Base-by-base conservation (phyloP, 2,113 vertebrate genomes). In the Proterorhinus semilunaris region DNA sequence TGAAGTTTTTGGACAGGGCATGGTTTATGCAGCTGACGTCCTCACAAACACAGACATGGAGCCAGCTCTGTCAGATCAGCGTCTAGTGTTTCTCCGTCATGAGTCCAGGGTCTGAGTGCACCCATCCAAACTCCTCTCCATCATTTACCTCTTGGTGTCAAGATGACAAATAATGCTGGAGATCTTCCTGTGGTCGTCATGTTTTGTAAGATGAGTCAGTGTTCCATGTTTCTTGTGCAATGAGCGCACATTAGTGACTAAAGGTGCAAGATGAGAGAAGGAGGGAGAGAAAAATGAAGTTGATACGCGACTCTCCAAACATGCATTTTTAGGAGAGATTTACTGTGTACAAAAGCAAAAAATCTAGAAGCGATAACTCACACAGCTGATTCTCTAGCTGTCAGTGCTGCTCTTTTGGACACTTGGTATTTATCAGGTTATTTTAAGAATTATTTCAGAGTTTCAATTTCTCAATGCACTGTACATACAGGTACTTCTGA, bases 391-490 rank as follows among this genome's bases (percentile, higher is more conserved):
- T 91, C 92, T 86, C 91, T 94, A 94, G 94, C 92, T 87, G 92
- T 90, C 91, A 87, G 90, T 84, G 91, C 95, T 94, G 92, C 95
- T 93, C 92, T 76, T 91, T 91, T 21, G 90, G 48, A 78, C 75
- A 91, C 89, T 85, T 94, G 94, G 92, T 95, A 94, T 96, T 96
- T 94, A 95, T 93, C 92, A 93, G 93, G 93, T 95, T 91, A 83
- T 94, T 96, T 94, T 95, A 95, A 91, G 92, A 85, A 81, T 93
- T 95, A 96, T 96, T 96, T 94, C 93, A 95, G 93, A 88, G 93
- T 94, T 95, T 97, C 96, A 92, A 90, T 27, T 89, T 94, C 85
- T 91, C 89, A 88, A 85, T 95, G 94, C 95, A 95, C 94, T 94
- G 94, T 95, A 95, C 94, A 95, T 95, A 94, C 92, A 92, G 92